Conservation (phyloP, 1,140 invertebrate genomes). For the Meteorus sp. region DNA sequence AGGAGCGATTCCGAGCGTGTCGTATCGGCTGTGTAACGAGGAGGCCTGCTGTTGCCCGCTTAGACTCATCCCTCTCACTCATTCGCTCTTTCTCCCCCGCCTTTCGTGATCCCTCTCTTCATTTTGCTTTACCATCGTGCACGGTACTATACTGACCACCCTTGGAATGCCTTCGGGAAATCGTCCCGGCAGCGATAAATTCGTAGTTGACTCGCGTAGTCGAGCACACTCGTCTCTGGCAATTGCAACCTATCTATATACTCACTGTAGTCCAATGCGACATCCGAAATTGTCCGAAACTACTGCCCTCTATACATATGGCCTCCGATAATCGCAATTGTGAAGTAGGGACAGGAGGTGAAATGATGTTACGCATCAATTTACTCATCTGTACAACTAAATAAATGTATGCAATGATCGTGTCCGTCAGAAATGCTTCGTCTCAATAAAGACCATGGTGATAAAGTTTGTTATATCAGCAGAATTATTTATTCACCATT, state of each 20-base stretch:
- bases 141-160: constrained; percentile 15
- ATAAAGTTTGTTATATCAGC: no score
- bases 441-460: background rate
- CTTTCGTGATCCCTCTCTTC: no score
- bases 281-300: constrained; percentile 1
- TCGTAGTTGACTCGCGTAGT: constrained; percentile 33
- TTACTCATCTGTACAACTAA: no score
- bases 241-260: background rate
- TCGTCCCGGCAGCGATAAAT: constrained; percentile 31
- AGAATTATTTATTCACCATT: no score
- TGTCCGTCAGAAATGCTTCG: background rate
- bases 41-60: background rate
- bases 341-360: background rate
- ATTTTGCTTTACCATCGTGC: background rate
- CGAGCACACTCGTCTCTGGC: constrained; percentile 1
- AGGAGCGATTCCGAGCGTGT: constrained; percentile 26
- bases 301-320: background rate
- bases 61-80: background rate
- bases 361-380: constrained; percentile 4
- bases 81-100: background rate
- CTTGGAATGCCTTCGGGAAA: constrained; percentile 25
- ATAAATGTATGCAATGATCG: background rate
- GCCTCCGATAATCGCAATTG: constrained; percentile 12
- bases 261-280: background rate
- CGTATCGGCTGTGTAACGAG: constrained; percentile 28